These are phyloP conservation scores for Bilobella aurantiaca DNA, from an alignment of 1,140 invertebrate genomes.

Conservation along the genomic window DNA sequence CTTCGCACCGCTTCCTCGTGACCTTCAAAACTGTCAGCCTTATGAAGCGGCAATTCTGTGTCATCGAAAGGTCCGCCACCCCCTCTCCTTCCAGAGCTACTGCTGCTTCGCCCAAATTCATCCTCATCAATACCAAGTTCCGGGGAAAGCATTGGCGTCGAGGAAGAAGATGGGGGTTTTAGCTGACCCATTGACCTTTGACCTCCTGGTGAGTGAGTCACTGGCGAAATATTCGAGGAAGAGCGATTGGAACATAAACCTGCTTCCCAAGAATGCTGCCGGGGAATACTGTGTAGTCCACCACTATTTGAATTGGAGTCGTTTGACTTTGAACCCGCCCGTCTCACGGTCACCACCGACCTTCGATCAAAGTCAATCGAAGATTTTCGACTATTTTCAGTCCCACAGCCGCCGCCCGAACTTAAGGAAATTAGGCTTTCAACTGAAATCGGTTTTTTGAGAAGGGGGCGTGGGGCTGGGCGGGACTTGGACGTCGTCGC, in stretches of 20 bases:
- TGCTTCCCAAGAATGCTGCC: constrained; percentile 34
- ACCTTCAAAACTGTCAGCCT: constrained; percentile 57
- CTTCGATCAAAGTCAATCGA: constrained; percentile 33
- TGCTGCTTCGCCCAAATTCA: constrained; percentile 14
- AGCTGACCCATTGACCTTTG: background rate
- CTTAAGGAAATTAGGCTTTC: constrained; percentile 33
- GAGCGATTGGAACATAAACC: constrained; percentile 3
- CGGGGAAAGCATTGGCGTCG: constrained; percentile 18
- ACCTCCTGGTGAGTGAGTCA: background rate
- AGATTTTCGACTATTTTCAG: constrained; percentile 28
- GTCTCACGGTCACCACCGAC: constrained; percentile 29
- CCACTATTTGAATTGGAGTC: background rate
- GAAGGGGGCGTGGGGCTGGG: background rate
- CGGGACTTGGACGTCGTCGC: constrained; percentile 29
- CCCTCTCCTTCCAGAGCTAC: constrained; percentile 4
- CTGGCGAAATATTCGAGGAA: background rate
- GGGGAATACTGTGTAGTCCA: constrained; percentile 4
- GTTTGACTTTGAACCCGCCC: constrained; percentile 31
- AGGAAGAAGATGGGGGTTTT: constrained; percentile 6
- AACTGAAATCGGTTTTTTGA: constrained; percentile 22
- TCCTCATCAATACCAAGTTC: constrained; percentile 15
- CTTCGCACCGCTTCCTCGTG: constrained; percentile 61
- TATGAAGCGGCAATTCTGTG: constrained; percentile 43
- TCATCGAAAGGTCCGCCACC: constrained; percentile 21
- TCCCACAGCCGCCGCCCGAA: constrained; percentile 7